Evolutionary conservation across 2,113 vertebrate genomes (phyloP).

Genomic region (Aleadryas rufinucha): DNA sequence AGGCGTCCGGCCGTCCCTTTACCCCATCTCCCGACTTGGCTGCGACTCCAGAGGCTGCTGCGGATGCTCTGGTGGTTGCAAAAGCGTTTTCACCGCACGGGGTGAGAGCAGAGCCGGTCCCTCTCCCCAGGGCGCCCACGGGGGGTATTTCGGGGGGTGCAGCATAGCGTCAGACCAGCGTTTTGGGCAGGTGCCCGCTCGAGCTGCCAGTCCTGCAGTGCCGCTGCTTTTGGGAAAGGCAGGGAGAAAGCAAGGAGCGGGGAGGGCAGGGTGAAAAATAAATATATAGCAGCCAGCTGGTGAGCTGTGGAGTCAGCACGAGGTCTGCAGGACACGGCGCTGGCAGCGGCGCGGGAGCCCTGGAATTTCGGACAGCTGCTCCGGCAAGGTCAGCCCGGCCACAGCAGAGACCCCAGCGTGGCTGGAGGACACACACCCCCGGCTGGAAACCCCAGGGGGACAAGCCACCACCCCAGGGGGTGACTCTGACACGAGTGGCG

Average conservation of each 20-base stretch:
- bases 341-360: not conserved
- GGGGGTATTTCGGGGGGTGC: accelerated
- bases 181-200: not conserved
- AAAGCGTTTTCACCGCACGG: not conserved
- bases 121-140: accelerated
- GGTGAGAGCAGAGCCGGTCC: accelerated
- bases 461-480: not conserved
- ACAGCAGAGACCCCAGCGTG: not conserved
- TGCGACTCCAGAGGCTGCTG: not conserved
- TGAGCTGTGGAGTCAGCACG: constrained; percentile 59
- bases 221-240: constrained; percentile 6
- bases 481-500: accelerated
- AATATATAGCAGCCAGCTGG: constrained; percentile 58
- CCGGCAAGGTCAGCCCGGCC: constrained; percentile 29
- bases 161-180: accelerated
- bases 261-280: not conserved
- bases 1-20: not conserved
- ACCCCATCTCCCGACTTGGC: not conserved
- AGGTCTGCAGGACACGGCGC: not conserved
- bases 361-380: constrained; percentile 52
- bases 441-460: not conserved
- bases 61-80: not conserved
- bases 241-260: not conserved
- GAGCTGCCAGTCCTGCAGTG: not conserved
- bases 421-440: not conserved